Percentiles rank a stretch among this genome's conserved stretches.
Conservation (phyloP, 2,797 vertebrate species). For the Myotis daubentonii region DNA sequence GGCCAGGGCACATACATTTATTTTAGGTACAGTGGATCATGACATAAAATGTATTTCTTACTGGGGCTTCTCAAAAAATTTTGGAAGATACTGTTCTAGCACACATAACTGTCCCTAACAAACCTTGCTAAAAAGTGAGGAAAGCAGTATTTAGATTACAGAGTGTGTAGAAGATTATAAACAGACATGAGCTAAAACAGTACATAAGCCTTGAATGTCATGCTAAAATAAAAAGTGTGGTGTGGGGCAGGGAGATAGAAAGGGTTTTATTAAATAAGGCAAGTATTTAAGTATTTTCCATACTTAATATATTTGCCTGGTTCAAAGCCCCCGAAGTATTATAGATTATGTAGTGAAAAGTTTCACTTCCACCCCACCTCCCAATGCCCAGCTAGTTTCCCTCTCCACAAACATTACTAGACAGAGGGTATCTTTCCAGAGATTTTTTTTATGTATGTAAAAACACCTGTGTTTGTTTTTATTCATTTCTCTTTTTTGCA, state of each 20-base stretch:
- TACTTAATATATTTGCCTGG: background rate
- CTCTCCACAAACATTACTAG: background rate
- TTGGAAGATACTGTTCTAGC: conserved; percentile 19
- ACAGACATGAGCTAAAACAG: background rate
- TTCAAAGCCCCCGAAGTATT: conserved; percentile 1
- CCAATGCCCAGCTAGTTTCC: background rate
- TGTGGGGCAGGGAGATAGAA: background rate
- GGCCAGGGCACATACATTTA: background rate
- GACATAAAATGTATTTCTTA: conserved; percentile 14
- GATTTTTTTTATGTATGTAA: conserved; percentile 17
- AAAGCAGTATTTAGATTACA: background rate
- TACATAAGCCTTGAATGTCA: background rate
- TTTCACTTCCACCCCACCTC: background rate
- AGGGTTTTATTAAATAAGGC: background rate
- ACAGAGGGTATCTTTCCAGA: conserved; percentile 28
- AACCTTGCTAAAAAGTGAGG: conserved; percentile 25
- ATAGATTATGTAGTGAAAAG: conserved; percentile 4
- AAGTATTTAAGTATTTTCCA: conserved; percentile 20
- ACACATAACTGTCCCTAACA: conserved; percentile 25
- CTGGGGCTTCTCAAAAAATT: conserved; percentile 17
- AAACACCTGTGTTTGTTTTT: background rate
- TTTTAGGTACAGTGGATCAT: conserved; percentile 28
- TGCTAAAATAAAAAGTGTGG: background rate
- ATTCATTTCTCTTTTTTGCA: background rate
- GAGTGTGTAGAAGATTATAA: background rate